These are phyloP conservation scores for Heliconius aoede DNA, from an alignment of 2,888 invertebrate species.

Conservation along the genomic window DNA sequence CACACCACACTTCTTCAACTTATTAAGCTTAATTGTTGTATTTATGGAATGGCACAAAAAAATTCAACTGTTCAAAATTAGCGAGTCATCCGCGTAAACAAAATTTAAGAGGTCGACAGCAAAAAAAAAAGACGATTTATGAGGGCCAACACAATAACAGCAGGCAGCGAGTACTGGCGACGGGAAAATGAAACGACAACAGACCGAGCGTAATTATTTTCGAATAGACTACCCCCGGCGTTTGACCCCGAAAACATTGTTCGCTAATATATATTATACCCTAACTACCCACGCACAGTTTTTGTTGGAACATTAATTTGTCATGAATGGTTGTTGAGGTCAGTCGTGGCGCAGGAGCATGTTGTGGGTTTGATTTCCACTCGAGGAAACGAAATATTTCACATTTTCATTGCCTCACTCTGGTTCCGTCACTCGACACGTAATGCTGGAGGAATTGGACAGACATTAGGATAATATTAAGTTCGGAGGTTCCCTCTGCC, in stretches of 20 bases:
- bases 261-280: neutral
- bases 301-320: neutral
- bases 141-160: constrained; percentile 38
- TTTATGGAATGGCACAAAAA: constrained; percentile 33
- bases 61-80: constrained; percentile 33
- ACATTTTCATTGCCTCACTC: no score
- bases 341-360: neutral
- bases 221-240: constrained; percentile 9
- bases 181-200: constrained; percentile 31
- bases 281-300: neutral
- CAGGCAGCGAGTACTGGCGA: constrained; percentile 18
- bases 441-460: no score
- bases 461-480: no score
- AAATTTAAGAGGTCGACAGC: constrained; percentile 43
- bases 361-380: no score
- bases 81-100: constrained; percentile 41
- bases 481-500: no score
- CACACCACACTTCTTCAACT: constrained; percentile 23
- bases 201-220: constrained; percentile 31
- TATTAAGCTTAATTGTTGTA: constrained; percentile 35
- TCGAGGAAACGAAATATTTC: no score
- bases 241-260: constrained; percentile 1
- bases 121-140: constrained; percentile 40
- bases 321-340: neutral
- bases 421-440: no score